Base-by-base conservation (phyloP, 2,797 vertebrate genomes). In the Lepidocolaptes lacrymiger region DNA sequence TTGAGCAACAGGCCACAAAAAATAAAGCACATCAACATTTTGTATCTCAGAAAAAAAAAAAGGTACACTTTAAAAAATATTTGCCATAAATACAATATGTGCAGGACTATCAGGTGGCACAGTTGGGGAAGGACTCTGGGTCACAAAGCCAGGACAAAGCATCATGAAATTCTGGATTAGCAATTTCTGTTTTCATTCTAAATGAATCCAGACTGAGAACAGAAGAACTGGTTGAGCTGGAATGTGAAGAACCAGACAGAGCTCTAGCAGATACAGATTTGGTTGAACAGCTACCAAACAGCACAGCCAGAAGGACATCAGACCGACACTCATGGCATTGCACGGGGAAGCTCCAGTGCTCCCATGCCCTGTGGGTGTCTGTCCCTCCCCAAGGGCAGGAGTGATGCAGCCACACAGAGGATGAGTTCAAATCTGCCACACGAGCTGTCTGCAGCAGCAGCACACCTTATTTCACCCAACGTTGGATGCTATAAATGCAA, bases 21-120 rank as follows among this genome's bases (percentile, higher is more conserved):
- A 96, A 89, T 93, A 95, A 94, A 95, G 91, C 89, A 95, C 85
- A 83, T 93, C 68, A 41, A 93, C 61, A 36, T 58, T 59, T 85
- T 58, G 49, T 68, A 77, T 26, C 76, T 85, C 61, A 90, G 48
- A 68, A 86, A 46, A 62, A 67, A 72, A 46, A 24, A 77, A 93
- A 87, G 63, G 21, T 81, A 79, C 85, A 77, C 89, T 96, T 96
- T 1, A 72, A 93, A 93, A 77, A 91, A 48, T 63, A 71, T 92
- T 88, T 74, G 75, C 94, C 64, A 39, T 92, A 93, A 92, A 82
- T 85, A 93, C 77, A 85, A 6, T 26, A 74, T 84, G 81, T 95
- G 88, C 85, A 90, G 91, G 92, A 88, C 58, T 75, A 73, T 48
- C 56, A n/a, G 86, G 75, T 72, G 88, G 87, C 95, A 81, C 7